Evolutionary conservation across 2,797 vertebrate species (phyloP).

Genomic region (Fundulus diaphanus): DNA sequence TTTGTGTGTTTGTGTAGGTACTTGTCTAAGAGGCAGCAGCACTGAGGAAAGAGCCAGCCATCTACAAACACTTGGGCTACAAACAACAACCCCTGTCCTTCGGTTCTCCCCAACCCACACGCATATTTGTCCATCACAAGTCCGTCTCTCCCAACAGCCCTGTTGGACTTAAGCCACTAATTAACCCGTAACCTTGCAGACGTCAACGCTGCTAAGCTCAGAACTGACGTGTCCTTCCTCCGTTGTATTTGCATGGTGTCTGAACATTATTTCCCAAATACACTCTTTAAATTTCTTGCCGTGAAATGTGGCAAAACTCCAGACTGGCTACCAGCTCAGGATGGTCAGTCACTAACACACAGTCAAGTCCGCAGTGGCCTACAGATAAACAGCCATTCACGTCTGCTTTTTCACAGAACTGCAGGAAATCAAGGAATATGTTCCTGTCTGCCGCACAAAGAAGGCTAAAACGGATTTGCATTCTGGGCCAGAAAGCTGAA

Average conservation of each 20-base stretch:
- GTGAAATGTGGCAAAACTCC: not conserved
- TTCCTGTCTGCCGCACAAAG: not conserved
- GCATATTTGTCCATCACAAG: slow-evolving; percentile 6
- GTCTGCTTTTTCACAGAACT: slow-evolving; percentile 6
- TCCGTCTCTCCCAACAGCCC: slow-evolving; percentile 25
- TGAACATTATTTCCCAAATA: slow-evolving; percentile 7
- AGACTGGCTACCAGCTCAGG: not conserved
- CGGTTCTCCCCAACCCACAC: slow-evolving; percentile 27
- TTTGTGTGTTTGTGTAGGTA: slow-evolving; percentile 83
- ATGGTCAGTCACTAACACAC: not conserved
- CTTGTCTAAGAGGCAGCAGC: slow-evolving; percentile 95
- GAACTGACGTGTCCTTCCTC: slow-evolving; percentile 48
- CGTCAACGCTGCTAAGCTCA: slow-evolving; percentile 32
- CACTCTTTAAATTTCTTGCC: slow-evolving; percentile 20
- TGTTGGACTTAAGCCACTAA: slow-evolving; percentile 5
- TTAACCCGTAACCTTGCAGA: slow-evolving; percentile 21
- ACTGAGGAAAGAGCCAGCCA: slow-evolving; percentile 79
- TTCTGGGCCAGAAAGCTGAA: not conserved
- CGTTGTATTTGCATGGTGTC: slow-evolving; percentile 51
- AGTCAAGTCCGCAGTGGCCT: slow-evolving; percentile 17
- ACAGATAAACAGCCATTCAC: slow-evolving; percentile 8
- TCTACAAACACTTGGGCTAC: slow-evolving; percentile 81
- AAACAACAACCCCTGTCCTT: slow-evolving; percentile 58
- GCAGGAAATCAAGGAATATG: not conserved
- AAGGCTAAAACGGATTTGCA: not conserved